Base-by-base conservation (phyloP, 2,888 invertebrate species). In the Amblyjoppa fuscipennis region DNA sequence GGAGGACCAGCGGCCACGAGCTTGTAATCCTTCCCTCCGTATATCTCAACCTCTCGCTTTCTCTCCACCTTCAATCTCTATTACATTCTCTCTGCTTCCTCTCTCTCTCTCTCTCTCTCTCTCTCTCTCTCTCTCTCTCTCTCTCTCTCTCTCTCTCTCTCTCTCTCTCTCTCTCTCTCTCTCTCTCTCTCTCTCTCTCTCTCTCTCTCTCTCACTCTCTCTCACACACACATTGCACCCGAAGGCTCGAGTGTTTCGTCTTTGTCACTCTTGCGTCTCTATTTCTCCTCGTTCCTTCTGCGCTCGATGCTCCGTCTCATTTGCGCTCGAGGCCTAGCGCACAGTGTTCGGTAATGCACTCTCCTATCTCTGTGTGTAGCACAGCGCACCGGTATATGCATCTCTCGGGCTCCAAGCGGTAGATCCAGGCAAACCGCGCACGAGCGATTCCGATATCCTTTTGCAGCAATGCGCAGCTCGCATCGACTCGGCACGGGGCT, bases 1-100 rank as follows among this genome's bases (percentile, higher is more conserved):
- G 76, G 83, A 81, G 83, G 83, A 83, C 80, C 80, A 86, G 80
- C 79, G 80, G 79, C 84, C 82, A 84, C 84, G 84, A 84, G 81
- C 76, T 79, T 45, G 53, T 73, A 69, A 76, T 74, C 31, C 79
- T 85, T 61, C 20, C 81, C 83, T 59, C 34, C 59, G 70, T 78
- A 74, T 66, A 56, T 78, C 70, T 51, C 51, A 74, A 71, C 69
- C 88, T 90, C 91, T 90, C 79, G 34, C 70, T 74, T 51, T 83
- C 71, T 64, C 53, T 68, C n/a, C 11, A 31, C 45, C 61, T 20
- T 69, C 82, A 70, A 73, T 79, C 59, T 56, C 34, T 78, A 74
- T 66, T 64, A 53, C 34, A 69, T 73, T 25, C 64, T 79, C 75
- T 38, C 45, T 20, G 66, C 53, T 68, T 16, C 41, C 41, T 31